Evolutionary conservation across 2,113 vertebrate species (phyloP).

Genomic region (Mugil cephalus): DNA sequence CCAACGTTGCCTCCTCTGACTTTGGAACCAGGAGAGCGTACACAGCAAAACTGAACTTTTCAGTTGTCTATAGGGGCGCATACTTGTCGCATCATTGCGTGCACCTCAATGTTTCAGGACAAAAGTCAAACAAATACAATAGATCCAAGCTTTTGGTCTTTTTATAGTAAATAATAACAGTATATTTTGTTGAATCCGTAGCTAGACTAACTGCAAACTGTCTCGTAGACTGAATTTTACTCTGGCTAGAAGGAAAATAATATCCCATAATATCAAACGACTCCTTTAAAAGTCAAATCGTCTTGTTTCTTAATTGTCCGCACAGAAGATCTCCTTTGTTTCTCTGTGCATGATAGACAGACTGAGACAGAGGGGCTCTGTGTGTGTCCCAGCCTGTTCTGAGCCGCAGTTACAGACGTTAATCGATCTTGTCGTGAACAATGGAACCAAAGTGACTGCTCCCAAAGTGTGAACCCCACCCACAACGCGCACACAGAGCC

Average conservation of each 20-base stretch:
- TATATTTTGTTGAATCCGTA: too few species aligned
- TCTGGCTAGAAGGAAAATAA: not conserved
- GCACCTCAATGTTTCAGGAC: too few species aligned
- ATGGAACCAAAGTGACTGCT: slow-evolving; percentile 38
- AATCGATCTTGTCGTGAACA: slow-evolving; percentile 43
- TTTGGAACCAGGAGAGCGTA: too few species aligned
- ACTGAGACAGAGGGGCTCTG: not conserved
- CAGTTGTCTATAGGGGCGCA: too few species aligned
- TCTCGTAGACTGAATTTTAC: too few species aligned
- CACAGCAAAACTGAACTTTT: too few species aligned
- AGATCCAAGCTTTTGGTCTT: too few species aligned
- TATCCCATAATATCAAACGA: not conserved
- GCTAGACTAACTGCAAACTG: too few species aligned
- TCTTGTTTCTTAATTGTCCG: not conserved
- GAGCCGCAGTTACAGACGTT: slow-evolving; percentile 37
- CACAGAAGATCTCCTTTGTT: not conserved
- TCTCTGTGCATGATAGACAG: not conserved
- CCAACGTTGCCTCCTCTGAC: too few species aligned
- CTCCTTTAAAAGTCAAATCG: not conserved
- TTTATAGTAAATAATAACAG: too few species aligned
- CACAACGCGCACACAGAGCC: not conserved
- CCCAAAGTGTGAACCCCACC: slow-evolving; percentile 42
- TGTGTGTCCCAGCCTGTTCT: slow-evolving; percentile 16
- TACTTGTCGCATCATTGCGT: too few species aligned
- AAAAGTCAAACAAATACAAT: too few species aligned